phyloP scores from a whole-genome alignment of 2,888 invertebrate genomes.

The Blastobasis lacticolella region DNA sequence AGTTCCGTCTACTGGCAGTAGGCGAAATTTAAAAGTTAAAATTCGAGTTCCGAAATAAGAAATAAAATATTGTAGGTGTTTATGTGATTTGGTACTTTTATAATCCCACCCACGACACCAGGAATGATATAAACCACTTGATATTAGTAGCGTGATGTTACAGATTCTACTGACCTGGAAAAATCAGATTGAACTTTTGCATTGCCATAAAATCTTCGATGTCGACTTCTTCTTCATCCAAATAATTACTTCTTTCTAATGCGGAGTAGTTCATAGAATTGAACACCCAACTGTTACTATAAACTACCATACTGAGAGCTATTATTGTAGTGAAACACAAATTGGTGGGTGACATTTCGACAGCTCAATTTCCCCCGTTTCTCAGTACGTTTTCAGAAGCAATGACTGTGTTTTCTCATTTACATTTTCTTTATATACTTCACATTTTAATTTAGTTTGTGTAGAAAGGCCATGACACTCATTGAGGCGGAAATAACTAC shows the following conservation, averaged over 20 bases:
- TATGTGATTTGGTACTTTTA: too few species aligned
- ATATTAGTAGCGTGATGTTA: too few species aligned
- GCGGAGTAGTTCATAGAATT: constrained; percentile 18
- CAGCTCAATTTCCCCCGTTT: background rate
- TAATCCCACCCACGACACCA: too few species aligned
- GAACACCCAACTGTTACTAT: constrained; percentile 23
- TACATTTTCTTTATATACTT: constrained; percentile 1
- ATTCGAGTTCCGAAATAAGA: too few species aligned
- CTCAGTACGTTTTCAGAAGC: background rate
- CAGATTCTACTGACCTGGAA: background rate
- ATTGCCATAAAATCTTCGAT: constrained; percentile 12
- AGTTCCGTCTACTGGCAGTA: too few species aligned
- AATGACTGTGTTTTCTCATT: background rate
- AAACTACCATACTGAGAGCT: constrained; percentile 1
- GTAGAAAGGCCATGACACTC: background rate
- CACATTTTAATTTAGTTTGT: background rate
- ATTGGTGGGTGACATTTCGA: background rate
- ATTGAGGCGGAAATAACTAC: too few species aligned
- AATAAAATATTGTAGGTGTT: too few species aligned
- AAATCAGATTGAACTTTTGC: constrained; percentile 14
- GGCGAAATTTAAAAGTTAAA: too few species aligned
- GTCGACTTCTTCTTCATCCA: constrained; percentile 2
- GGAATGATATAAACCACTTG: too few species aligned
- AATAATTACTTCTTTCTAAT: constrained; percentile 5
- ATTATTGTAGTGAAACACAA: background rate